Evolutionary conservation across 2,113 vertebrate genomes (phyloP).

Genomic region (Lipotes vexillifer): DNA sequence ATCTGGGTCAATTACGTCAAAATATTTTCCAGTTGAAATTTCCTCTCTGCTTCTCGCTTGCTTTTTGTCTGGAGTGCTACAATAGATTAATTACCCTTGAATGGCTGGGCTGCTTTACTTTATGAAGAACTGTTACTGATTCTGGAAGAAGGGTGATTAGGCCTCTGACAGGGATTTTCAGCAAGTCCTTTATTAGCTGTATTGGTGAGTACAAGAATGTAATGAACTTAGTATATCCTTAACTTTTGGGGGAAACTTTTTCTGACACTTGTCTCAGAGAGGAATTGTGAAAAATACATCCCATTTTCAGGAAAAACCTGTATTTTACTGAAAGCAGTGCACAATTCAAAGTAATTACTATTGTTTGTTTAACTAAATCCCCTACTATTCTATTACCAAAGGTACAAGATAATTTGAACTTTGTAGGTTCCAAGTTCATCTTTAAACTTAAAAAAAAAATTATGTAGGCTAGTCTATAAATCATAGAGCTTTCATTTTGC

Average conservation of each 20-base stretch:
- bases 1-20: constrained; percentile 84
- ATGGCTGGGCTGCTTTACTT: constrained; percentile 50
- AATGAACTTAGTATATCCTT: neutral
- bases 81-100: constrained; percentile 81
- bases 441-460: neutral
- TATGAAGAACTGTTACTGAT: constrained; percentile 68
- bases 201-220: constrained; percentile 23
- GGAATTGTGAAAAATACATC: neutral
- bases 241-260: neutral
- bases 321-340: neutral
- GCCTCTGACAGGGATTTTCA: constrained; percentile 62
- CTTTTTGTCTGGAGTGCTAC: constrained; percentile 70
- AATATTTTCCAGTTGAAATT: constrained; percentile 78
- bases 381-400: neutral
- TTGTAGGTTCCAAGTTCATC: neutral
- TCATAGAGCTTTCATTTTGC: neutral
- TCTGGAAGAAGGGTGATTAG: constrained; percentile 65
- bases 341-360: neutral
- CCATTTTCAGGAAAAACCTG: neutral
- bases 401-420: neutral
- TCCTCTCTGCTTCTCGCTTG: constrained; percentile 71
- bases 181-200: constrained; percentile 24
- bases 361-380: neutral
- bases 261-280: neutral
- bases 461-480: neutral